These are phyloP conservation scores for Lutjanus campechanus DNA, from an alignment of 2,797 vertebrate species.

Conservation along the genomic window DNA sequence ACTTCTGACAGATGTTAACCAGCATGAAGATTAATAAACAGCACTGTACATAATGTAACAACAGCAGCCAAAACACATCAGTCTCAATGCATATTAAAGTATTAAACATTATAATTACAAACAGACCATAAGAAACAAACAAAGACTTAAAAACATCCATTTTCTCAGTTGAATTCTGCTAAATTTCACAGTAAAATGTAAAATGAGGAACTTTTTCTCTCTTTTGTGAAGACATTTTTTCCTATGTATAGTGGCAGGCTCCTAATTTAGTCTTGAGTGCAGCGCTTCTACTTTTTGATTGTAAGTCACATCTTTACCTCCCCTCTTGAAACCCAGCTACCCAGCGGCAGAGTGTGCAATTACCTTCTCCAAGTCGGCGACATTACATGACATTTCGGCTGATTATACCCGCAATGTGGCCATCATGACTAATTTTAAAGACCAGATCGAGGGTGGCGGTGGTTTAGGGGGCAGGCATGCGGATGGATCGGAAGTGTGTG, in stretches of 20 bases:
- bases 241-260: neutral
- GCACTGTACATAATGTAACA: neutral
- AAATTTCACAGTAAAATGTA: neutral
- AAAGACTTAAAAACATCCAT: neutral
- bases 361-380: conserved; percentile 32
- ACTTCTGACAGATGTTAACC: neutral
- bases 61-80: neutral
- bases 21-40: neutral
- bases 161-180: neutral
- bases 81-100: neutral
- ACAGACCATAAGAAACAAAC: neutral
- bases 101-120: neutral
- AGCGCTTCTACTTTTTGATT: conserved; percentile 23
- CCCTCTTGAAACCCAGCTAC: conserved; percentile 13
- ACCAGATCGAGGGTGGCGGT: neutral
- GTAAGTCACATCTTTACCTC: conserved; percentile 13
- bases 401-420: conserved; percentile 28
- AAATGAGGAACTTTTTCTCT: neutral
- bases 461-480: neutral
- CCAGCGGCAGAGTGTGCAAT: conserved; percentile 4
- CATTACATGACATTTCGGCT: conserved; percentile 42
- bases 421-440: conserved; percentile 25
- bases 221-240: neutral
- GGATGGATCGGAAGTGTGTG: neutral
- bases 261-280: conserved; percentile 20